A percentile compares a stretch with the other conserved stretches of the same genome.
Conservation (phyloP, 2,797 vertebrate genomes). For the Leuciscus waleckii region DNA sequence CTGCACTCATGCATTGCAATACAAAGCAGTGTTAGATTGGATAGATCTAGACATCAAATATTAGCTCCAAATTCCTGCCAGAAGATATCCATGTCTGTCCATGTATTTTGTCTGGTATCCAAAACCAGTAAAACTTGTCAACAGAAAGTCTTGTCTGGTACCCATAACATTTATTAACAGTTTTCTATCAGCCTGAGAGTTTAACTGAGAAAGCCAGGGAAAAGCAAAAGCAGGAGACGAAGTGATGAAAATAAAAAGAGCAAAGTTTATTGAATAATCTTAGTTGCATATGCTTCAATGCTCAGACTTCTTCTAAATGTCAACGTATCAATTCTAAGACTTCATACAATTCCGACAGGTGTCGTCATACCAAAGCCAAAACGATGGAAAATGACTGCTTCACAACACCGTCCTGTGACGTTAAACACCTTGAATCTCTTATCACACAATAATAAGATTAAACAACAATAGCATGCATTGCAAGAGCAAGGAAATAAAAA, state of each 20-base stretch:
- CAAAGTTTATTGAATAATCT: slow-evolving; percentile 1
- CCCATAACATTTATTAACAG: not conserved
- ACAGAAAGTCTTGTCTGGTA: not conserved
- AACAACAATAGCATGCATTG: not conserved
- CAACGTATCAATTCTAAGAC: not conserved
- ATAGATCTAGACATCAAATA: not conserved
- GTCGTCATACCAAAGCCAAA: not conserved
- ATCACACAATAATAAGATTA: not conserved
- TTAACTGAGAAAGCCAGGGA: too few species aligned
- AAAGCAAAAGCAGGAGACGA: not conserved
- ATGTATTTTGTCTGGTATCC: not conserved
- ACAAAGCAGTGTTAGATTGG: not conserved
- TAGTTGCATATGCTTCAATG: not conserved
- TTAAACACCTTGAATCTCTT: not conserved
- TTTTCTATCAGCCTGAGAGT: not conserved
- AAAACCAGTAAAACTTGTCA: not conserved
- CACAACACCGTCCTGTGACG: not conserved
- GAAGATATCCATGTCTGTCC: not conserved
- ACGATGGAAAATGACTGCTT: not conserved
- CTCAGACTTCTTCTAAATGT: not conserved
- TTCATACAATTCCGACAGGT: not conserved
- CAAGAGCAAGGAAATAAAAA: not conserved
- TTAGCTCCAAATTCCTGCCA: not conserved
- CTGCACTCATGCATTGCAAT: too few species aligned
- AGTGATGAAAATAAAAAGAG: not conserved